Conservation (phyloP, 2,888 invertebrate species). For the Eupithecia subfuscata region DNA sequence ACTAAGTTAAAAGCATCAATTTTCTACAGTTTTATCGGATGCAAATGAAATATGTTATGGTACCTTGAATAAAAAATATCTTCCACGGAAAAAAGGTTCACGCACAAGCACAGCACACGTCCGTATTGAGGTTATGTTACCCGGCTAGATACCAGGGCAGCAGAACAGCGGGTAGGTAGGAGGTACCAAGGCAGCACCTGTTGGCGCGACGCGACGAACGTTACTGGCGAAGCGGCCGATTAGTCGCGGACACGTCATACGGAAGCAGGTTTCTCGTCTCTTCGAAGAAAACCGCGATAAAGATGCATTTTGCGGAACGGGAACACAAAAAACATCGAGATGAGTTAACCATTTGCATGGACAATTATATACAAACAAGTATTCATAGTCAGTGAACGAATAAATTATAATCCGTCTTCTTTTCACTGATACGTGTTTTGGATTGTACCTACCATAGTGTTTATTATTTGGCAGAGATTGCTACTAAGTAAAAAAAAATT, state of each 20-base stretch:
- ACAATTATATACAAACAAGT: slow-evolving; percentile 4
- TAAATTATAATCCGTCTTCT: not conserved
- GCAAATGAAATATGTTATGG: not conserved
- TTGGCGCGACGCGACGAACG: slow-evolving; percentile 76
- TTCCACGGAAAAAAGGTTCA: slow-evolving; percentile 26
- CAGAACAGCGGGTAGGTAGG: slow-evolving; percentile 56
- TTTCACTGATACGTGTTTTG: not conserved
- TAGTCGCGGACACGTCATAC: slow-evolving; percentile 78
- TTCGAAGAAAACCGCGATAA: slow-evolving; percentile 71
- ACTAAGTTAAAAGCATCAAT: not conserved
- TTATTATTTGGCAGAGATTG: not conserved
- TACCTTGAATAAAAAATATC: slow-evolving; percentile 1
- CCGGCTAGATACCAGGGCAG: slow-evolving; percentile 60
- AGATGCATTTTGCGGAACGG: slow-evolving; percentile 57
- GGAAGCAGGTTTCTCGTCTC: slow-evolving; percentile 78
- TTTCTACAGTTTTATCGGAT: not conserved
- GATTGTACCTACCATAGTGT: not conserved
- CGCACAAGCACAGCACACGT: slow-evolving; percentile 60
- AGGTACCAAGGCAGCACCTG: slow-evolving; percentile 70
- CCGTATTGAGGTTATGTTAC: slow-evolving; percentile 53
- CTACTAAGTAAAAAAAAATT: not conserved
- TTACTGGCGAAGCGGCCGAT: slow-evolving; percentile 76
- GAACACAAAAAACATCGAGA: slow-evolving; percentile 44
- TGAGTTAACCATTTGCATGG: slow-evolving; percentile 14
- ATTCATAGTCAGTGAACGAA: not conserved